A percentile compares a stretch with the other conserved stretches of the same genome.
Evolutionary conservation across 2,113 vertebrate species (phyloP).

Genomic region (Drymodes brunneopygia): DNA sequence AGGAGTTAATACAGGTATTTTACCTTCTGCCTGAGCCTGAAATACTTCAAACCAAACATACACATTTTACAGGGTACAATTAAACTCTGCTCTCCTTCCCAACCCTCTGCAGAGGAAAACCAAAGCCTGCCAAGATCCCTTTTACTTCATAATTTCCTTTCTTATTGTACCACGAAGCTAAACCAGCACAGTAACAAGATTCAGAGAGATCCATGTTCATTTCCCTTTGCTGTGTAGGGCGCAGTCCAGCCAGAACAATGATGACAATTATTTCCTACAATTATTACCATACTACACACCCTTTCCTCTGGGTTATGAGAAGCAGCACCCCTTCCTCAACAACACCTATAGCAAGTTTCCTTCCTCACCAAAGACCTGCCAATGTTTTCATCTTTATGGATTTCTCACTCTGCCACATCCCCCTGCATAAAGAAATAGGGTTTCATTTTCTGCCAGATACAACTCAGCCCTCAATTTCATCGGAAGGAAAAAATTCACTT

Average conservation of each 20-base stretch:
- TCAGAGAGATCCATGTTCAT: neutral
- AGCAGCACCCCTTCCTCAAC: constrained; percentile 1
- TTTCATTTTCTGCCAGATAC: neutral
- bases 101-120: neutral
- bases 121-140: neutral
- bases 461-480: neutral
- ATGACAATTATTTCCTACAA: constrained; percentile 51
- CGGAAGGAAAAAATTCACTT: neutral
- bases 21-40: neutral
- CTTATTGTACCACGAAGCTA: neutral
- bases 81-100: neutral
- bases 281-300: constrained; percentile 56
- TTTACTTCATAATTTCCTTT: neutral
- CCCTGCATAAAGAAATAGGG: neutral
- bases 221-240: neutral
- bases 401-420: neutral
- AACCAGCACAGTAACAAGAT: neutral
- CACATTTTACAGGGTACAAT: neutral
- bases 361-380: neutral
- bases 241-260: neutral
- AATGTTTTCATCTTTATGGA: neutral
- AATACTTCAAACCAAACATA: neutral
- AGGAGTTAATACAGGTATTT: neutral
- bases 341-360: constrained; percentile 19
- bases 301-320: constrained; percentile 62